phyloP scores from a whole-genome alignment of 2,113 vertebrate genomes.

The Corvus moneduloides region DNA sequence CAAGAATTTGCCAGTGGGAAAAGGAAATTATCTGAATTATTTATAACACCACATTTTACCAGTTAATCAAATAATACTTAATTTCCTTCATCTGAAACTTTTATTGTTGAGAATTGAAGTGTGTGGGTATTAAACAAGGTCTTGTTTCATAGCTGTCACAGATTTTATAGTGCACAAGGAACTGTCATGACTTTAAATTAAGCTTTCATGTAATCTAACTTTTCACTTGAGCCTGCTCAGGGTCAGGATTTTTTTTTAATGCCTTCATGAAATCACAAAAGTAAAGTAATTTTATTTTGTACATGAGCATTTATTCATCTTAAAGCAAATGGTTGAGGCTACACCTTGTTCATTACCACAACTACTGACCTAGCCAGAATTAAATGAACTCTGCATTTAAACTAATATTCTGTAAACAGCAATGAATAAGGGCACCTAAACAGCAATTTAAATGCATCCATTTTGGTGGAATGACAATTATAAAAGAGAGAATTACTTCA shows the following conservation, averaged over 20 bases:
- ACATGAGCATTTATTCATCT: slow-evolving; percentile 20
- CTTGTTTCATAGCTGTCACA: neutral
- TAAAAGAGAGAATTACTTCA: neutral
- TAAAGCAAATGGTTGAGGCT: neutral
- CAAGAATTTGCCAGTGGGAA: slow-evolving; percentile 19
- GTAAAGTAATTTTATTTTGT: neutral
- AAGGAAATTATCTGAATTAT: slow-evolving; percentile 39
- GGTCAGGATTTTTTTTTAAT: neutral
- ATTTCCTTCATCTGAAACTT: slow-evolving; percentile 29
- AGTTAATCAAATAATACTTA: slow-evolving; percentile 60
- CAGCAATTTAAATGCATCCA: slow-evolving; percentile 46
- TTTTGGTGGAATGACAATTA: slow-evolving; percentile 22
- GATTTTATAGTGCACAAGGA: neutral
- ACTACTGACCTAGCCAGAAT: slow-evolving; percentile 23
- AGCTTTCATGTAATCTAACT: neutral
- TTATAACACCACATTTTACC: slow-evolving; percentile 27
- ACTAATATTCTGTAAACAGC: neutral
- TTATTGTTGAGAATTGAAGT: neutral
- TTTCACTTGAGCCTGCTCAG: slow-evolving; percentile 6
- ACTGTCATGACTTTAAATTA: slow-evolving; percentile 12
- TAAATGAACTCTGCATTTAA: slow-evolving; percentile 43
- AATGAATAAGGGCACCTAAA: neutral
- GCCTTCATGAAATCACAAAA: neutral
- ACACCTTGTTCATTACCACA: slow-evolving; percentile 40
- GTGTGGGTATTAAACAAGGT: neutral